These are phyloP conservation scores for Trachelus iudaicus DNA, from an alignment of 2,888 invertebrate genomes.

Conservation along the genomic window DNA sequence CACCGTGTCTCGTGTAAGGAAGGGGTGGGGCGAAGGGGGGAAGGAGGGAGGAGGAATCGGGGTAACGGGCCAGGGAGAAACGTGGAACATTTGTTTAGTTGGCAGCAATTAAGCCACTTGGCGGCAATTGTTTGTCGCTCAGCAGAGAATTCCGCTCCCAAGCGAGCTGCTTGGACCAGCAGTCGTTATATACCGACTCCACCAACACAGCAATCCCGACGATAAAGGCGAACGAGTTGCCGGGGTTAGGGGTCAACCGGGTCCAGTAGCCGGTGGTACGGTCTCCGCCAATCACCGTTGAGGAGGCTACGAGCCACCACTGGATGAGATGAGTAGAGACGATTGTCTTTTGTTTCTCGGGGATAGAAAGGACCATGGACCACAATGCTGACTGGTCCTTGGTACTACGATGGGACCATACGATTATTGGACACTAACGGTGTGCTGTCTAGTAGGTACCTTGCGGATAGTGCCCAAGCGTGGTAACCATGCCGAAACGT, in stretches of 20 bases:
- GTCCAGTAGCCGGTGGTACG: constrained; percentile 58
- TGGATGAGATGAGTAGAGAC: constrained; percentile 14
- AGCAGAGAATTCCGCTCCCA: constrained; percentile 65
- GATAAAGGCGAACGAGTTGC: constrained; percentile 63
- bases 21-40: not conserved
- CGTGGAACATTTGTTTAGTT: constrained; percentile 65
- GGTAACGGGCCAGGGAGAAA: constrained; percentile 31
- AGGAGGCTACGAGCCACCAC: not conserved
- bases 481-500: not conserved
- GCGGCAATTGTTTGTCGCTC: constrained; percentile 67
- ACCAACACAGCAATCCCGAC: constrained; percentile 56
- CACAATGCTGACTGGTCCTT: not conserved
- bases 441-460: not conserved
- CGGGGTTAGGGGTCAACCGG: constrained; percentile 61
- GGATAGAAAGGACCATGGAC: not conserved
- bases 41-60: not conserved
- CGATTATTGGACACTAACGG: not conserved
- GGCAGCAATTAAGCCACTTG: constrained; percentile 67
- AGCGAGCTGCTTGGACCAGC: constrained; percentile 26
- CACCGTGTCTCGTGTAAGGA: constrained; percentile 10
- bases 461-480: not conserved
- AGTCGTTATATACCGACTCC: constrained; percentile 38
- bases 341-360: constrained; percentile 36
- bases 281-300: constrained; percentile 9
- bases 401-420: not conserved